phyloP scores from a whole-genome alignment of 2,797 vertebrate species.

The Synaphobranchus kaupii region DNA sequence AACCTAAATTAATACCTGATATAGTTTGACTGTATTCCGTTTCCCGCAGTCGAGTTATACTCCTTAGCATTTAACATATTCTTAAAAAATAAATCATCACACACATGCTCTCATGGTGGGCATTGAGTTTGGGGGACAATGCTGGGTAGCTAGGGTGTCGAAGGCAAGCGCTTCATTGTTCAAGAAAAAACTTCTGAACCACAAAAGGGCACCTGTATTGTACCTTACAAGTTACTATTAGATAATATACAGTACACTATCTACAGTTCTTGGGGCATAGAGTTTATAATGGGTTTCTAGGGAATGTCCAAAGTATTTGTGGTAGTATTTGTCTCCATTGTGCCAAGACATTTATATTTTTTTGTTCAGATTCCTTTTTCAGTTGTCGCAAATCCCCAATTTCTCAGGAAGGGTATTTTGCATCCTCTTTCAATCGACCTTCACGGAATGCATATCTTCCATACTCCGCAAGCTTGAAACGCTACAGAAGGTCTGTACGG shows the following conservation, averaged over 20 bases:
- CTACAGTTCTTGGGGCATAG: not conserved
- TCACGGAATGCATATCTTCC: constrained; percentile 87
- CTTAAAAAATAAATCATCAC: not conserved
- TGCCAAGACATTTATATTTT: not conserved
- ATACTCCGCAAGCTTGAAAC: constrained; percentile 88
- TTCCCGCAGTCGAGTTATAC: not conserved
- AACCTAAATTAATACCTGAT: not conserved
- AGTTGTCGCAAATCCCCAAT: constrained; percentile 91
- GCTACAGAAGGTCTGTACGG: constrained; percentile 89
- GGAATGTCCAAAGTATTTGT: not conserved
- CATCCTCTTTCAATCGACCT: constrained; percentile 92
- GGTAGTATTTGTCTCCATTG: not conserved
- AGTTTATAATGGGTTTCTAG: not conserved
- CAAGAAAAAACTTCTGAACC: not conserved
- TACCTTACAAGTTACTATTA: not conserved
- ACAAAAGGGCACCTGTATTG: not conserved
- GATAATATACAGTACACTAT: not conserved
- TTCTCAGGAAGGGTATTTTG: constrained; percentile 96
- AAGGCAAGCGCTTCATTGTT: not conserved
- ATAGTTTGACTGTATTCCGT: not conserved
- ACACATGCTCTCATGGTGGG: not conserved
- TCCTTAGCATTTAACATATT: not conserved
- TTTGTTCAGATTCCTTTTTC: constrained; percentile 87
- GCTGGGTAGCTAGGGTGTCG: not conserved
- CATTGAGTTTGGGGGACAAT: not conserved